Percentiles rank a stretch among this genome's conserved stretches.
phyloP scores from a whole-genome alignment of 2,797 vertebrate species.

The Dallia pectoralis region DNA sequence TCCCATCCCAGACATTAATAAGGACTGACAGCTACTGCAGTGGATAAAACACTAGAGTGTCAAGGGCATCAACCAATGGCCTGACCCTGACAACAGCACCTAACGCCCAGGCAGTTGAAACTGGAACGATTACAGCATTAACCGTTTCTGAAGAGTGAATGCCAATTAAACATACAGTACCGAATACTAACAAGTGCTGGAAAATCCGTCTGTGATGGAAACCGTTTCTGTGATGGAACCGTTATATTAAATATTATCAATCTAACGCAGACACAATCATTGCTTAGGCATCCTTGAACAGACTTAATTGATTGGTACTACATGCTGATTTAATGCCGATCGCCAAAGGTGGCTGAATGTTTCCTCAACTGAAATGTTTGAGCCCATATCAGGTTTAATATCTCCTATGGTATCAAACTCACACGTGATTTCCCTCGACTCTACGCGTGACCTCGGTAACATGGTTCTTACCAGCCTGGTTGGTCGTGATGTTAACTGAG shows the following conservation, averaged over 20 bases:
- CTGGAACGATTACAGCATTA: neutral
- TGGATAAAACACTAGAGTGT: slow-evolving; percentile 28
- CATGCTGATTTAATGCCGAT: neutral
- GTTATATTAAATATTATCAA: neutral
- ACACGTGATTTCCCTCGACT: neutral
- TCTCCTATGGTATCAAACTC: neutral
- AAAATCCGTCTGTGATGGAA: neutral
- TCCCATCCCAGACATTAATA: slow-evolving; percentile 10
- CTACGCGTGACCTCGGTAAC: neutral
- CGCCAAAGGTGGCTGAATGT: neutral
- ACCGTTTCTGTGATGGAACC: no score
- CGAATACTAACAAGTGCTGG: neutral
- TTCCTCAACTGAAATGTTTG: neutral
- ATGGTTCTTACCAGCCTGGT: slow-evolving; percentile 85
- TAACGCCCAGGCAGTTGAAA: neutral
- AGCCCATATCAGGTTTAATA: neutral
- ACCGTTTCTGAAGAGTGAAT: neutral
- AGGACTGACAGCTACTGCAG: slow-evolving; percentile 37
- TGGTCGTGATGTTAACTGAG: slow-evolving; percentile 95
- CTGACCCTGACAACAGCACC: neutral
- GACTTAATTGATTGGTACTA: neutral
- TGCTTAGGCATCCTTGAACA: neutral
- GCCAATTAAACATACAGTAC: neutral
- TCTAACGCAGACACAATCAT: neutral
- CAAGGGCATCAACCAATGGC: neutral